Base-by-base conservation (phyloP, 2,888 invertebrate genomes). In the Nomada fucata region DNA sequence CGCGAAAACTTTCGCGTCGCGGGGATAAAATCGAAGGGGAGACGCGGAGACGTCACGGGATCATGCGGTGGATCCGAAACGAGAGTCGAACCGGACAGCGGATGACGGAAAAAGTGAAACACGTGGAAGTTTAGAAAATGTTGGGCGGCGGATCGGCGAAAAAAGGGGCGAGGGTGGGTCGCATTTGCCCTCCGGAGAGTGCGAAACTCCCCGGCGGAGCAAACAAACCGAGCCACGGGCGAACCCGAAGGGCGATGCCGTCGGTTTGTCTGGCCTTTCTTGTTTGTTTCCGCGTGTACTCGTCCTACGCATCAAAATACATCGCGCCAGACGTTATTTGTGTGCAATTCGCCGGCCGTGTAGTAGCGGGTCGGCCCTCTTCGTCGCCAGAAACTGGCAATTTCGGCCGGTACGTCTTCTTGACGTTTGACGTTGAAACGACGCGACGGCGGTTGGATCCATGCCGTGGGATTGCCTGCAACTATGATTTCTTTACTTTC, bases 171-270 rank as follows among this genome's bases (percentile, higher is more conserved):
- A 23, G n/a, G 53, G 20, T 20, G 50, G 57, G 44, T 79, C 50
- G 63, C 61, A 26, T 79, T 83, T 77, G 67, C 67, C 36, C 44
- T 80, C 44, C 20, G 61, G 23, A 55, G 55, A 73, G 65, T 42
- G 59, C 42, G 67, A 67, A 69, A 80, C 53, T 72, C 76, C 50
- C 69, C 4, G 26, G n/a, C 26, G 50, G 44, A 53, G 68, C 47
- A 83, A 83, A 78, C 81, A 83, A 63, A 67, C 60, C 47, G 68
- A n/a, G 69, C 53, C 52, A 69, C 59, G 18, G n/a, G 26, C 18
- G 47, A 61, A 5, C 42, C 53, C 10, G 20, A 23, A 42, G 60
- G 23, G 5, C 52, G 20, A 18, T 11, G 53, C 42, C 29, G 20
- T 59, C 53, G 50, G 20, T 50, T 18, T 13, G 59, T 23, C 53